Base-by-base conservation (phyloP, 2,113 vertebrate species). In the Myotis lucifugus region DNA sequence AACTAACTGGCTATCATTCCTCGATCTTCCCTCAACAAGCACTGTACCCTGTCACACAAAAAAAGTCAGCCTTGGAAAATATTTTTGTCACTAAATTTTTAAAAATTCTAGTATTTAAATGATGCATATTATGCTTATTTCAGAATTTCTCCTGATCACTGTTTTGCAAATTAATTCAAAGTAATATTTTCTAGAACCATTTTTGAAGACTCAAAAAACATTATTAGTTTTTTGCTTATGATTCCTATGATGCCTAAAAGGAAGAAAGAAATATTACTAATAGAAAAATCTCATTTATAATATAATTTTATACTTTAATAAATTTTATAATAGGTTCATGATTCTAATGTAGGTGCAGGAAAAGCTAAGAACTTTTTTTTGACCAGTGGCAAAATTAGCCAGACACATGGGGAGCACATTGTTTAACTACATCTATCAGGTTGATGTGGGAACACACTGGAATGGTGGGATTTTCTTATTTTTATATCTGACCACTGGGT, bases 81-180 rank as follows among this genome's bases (percentile, higher is more conserved):
- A 42, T 66, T 90, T 85, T 79, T 79, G 4, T 83, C 42, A 83
- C 5, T 70, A 83, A 40, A 83, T 84, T 73, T 8, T 73, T 27
- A 70, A 72, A 85, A 94, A 64, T 21, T 23, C 4, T 81, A 83
- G 7, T 52, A 81, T 52, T 27, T 88, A 82, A 88, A 91, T 79
- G 11, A 82, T 54, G 52, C 12, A n/a, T 29, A 88, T 70, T 37
- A 40, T 61, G 17, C 15, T 52, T 93, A 77, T 61, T 76, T 74
- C 32, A 77, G 27, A 92, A 85, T 90, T 88, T 95, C 42, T 90
- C 3, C 19, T 77, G 90, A 32, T 70, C 5, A 25, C 4, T n/a
- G 1, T 64, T 90, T 92, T 67, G 4, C 1, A 74, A 74, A 72
- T 91, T 27, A 78, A 56, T 42, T 87, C 25, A 84, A 92, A 12